Conservation (phyloP, 2,797 vertebrate species). For the Platyrinchus mystaceus region DNA sequence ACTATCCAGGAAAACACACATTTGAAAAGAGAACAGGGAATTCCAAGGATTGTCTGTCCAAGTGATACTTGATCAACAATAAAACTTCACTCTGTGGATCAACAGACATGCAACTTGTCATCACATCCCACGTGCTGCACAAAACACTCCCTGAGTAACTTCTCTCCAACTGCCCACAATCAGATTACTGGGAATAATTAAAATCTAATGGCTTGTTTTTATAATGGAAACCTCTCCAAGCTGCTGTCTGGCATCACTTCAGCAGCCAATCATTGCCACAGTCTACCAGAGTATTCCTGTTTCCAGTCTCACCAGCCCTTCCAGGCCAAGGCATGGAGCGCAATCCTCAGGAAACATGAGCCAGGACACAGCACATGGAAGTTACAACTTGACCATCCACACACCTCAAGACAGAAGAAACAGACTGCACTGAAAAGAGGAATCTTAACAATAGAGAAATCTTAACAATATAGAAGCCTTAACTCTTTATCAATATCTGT, state of each 20-base stretch:
- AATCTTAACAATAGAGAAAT: background rate
- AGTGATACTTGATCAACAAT: background rate
- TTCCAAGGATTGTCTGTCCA: background rate
- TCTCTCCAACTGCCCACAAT: background rate
- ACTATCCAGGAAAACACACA: background rate
- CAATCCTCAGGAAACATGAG: background rate
- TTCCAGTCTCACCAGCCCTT: background rate
- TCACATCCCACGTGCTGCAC: background rate
- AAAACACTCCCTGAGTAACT: background rate
- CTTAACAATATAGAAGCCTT: background rate
- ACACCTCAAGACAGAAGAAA: background rate
- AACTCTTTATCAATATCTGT: background rate
- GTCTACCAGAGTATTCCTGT: background rate
- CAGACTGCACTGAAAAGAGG: background rate
- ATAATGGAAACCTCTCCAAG: background rate
- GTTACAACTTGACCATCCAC: background rate
- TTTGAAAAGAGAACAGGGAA: background rate
- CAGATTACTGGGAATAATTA: background rate
- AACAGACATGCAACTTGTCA: background rate
- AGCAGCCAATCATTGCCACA: background rate
- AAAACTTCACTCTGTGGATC: background rate
- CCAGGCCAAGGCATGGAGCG: background rate
- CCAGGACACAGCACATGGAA: background rate
- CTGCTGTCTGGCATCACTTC: background rate
- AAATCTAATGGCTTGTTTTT: background rate